Evolutionary conservation across 2,888 invertebrate genomes (phyloP), one percentile per base, ranked within the genome.

Genomic region (Cryptocephalus primarius): DNA sequence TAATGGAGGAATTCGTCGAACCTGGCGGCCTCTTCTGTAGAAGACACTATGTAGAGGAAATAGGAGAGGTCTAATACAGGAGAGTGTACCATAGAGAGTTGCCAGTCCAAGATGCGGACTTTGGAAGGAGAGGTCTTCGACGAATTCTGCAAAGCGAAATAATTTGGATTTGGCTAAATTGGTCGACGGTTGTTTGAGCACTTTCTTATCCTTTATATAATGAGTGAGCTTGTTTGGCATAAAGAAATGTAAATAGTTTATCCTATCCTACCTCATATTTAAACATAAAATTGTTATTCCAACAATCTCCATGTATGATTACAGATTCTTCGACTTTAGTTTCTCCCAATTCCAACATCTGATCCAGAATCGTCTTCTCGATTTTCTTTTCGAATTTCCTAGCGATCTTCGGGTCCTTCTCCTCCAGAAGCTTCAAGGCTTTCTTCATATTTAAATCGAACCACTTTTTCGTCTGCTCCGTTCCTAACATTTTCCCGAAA

Each of bases 51-150:
- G 12, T 44, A 48, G 4, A 48, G 14, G 11, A 48, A 44, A 32
- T 42, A 41, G 3, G 48, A 40, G 4, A 48, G 10, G 14, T 48
- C 48, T 12, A 44, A 32, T 8, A 48, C 48, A 14, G 48, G 48
- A 1, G 48, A 48, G 11, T 42, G 40, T 11, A 48, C 34, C 1
- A 31, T 32, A 9, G 48, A 32, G 4, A 44, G 22, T 31, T 48
- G 44, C 38, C 40, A 48, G 36, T 48, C 48, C 12, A 48, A 9
- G 12, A 48, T 36, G 3, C 41, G 14, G 9, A 44, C 44, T 44
- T 32, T 11, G 9, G 11, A 31, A 12, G 48, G 48, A 2, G 12
- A n/a, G n/a, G 2, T 36, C 12, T 36, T n/a, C 12, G n/a, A n/a
- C n/a, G n/a, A n/a, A n/a, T n/a, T n/a, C n/a, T n/a, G n/a, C n/a